These are phyloP conservation scores for Streptopelia turtur DNA, from an alignment of 2,797 vertebrate genomes.

Conservation along the genomic window DNA sequence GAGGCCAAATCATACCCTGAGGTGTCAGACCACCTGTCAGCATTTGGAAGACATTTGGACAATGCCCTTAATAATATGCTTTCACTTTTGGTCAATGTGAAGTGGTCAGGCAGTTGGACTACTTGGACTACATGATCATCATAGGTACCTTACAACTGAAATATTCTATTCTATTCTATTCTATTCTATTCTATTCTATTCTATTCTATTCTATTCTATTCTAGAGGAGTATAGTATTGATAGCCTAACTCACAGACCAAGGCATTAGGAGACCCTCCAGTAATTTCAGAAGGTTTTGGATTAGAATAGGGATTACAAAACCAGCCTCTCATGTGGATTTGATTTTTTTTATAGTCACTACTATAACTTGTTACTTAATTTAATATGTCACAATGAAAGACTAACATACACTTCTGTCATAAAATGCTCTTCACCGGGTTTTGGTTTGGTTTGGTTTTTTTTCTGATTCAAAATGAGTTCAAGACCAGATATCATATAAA, in stretches of 20 bases:
- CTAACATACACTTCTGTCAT: not conserved
- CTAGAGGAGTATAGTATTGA: not conserved
- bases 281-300: not conserved
- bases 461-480: not conserved
- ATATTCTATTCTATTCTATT: not conserved
- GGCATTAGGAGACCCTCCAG: not conserved
- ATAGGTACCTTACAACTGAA: not conserved
- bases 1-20: not conserved
- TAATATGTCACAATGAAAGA: not conserved
- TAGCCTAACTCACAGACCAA: not conserved
- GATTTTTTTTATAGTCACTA: not conserved
- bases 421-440: fast-evolving
- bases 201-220: too few relatives aligned
- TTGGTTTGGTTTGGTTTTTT: not conserved
- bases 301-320: not conserved
- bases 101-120: not conserved
- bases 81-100: not conserved
- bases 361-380: not conserved
- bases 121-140: not conserved
- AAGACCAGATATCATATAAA: not conserved
- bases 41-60: not conserved
- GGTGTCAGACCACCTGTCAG: not conserved
- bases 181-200: not conserved
- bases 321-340: fast-evolving
- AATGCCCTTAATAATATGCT: not conserved